These are phyloP conservation scores for Prochilodus magdalenae DNA, from an alignment of 2,113 vertebrate species.

Conservation along the genomic window DNA sequence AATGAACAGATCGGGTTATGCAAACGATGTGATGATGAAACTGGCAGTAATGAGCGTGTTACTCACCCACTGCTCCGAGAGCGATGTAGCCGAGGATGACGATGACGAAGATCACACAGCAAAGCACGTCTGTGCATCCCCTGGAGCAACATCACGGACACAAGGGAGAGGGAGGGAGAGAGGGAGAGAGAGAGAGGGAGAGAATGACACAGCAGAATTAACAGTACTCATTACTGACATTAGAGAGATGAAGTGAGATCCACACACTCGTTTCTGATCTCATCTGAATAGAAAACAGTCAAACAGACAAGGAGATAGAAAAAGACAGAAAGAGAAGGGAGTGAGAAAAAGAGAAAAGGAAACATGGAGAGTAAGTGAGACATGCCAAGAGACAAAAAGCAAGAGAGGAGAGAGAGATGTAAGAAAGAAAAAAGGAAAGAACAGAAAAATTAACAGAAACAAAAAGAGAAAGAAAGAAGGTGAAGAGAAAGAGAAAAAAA, in stretches of 20 bases:
- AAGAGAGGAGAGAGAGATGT: no score
- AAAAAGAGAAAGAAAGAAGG: neutral
- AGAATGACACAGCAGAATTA: neutral
- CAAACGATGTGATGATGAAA: slow-evolving; percentile 52
- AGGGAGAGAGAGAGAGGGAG: slow-evolving; percentile 36
- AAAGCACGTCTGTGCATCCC: slow-evolving; percentile 89
- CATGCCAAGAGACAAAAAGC: no score
- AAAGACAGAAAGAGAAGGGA: no score
- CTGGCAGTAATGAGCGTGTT: slow-evolving; percentile 44
- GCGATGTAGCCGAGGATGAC: slow-evolving; percentile 91
- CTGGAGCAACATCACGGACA: slow-evolving; percentile 65
- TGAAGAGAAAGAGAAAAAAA: no score
- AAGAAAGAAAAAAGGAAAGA: no score
- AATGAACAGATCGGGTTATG: neutral
- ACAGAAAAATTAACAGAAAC: no score
- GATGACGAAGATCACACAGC: slow-evolving; percentile 90
- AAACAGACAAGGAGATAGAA: no score
- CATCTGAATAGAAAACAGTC: no score
- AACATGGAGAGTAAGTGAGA: no score
- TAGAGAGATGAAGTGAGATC: neutral
- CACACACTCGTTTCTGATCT: neutral
- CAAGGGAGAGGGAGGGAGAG: slow-evolving; percentile 51
- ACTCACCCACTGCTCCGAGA: slow-evolving; percentile 94
- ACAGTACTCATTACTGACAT: neutral
- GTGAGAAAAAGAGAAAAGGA: no score